Evolutionary conservation across 2,888 invertebrate species (phyloP).

Genomic region (Ptychoptera albimana): DNA sequence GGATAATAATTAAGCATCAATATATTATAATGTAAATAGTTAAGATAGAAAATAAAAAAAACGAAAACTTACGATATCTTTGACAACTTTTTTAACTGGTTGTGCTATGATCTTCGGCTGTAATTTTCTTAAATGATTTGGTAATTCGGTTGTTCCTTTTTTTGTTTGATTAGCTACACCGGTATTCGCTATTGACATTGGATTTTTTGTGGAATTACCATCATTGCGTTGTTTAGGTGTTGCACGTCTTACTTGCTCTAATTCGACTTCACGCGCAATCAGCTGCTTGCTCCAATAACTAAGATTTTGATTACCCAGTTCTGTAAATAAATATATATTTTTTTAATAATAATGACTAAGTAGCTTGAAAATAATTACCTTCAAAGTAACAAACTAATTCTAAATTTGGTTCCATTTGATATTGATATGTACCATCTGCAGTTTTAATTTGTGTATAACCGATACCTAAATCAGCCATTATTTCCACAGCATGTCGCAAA

Average conservation of each 20-base stretch:
- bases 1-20: neutral
- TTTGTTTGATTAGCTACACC: conserved; percentile 9
- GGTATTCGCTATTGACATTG: neutral
- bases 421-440: conserved; percentile 58
- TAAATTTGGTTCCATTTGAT: conserved; percentile 60
- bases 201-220: neutral
- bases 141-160: conserved; percentile 23
- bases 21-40: neutral
- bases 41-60: neutral
- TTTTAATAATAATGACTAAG: neutral
- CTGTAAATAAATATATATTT: conserved; percentile 11
- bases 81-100: conserved; percentile 18
- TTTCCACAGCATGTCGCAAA: conserved; percentile 51
- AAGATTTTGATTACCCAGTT: conserved; percentile 27
- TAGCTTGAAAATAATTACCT: conserved; percentile 15
- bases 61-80: conserved; percentile 28
- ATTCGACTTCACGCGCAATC: conserved; percentile 65
- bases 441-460: conserved; percentile 66
- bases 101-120: conserved; percentile 40
- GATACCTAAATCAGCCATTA: conserved; percentile 82
- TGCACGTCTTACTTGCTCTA: conserved; percentile 53
- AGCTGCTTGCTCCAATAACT: conserved; percentile 61
- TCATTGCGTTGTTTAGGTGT: conserved; percentile 18
- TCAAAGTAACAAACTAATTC: conserved; percentile 36
- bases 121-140: conserved; percentile 56